A percentile compares a stretch with the other conserved stretches of the same genome.
Conservation (phyloP, 2,888 invertebrate genomes). For the Junonia oenone region DNA sequence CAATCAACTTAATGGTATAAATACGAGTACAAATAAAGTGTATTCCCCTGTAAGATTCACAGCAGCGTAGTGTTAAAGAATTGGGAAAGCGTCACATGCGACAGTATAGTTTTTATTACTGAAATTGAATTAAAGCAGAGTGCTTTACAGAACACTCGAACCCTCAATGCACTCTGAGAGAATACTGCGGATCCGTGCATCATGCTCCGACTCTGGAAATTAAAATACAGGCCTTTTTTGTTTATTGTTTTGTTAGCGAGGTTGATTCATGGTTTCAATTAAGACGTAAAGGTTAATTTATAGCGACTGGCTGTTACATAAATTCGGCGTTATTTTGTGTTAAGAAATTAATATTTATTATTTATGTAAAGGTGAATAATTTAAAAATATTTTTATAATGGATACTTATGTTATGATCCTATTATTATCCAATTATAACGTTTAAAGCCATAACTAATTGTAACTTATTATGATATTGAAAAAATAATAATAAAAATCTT, state of each 20-base stretch:
- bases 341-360: background rate
- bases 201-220: background rate
- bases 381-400: too few species aligned
- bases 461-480: too few species aligned
- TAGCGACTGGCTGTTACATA: background rate
- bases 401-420: too few species aligned
- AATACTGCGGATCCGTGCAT: slow-evolving; percentile 10
- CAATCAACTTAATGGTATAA: too few species aligned
- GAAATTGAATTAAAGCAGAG: slow-evolving; percentile 18
- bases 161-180: slow-evolving; percentile 14
- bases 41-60: background rate
- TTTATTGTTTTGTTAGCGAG: background rate
- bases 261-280: background rate
- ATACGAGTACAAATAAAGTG: background rate
- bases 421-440: too few species aligned
- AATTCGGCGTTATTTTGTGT: background rate
- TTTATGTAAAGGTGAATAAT: background rate
- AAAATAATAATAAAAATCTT: too few species aligned
- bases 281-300: background rate
- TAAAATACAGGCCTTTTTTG: background rate
- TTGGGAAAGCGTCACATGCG: background rate
- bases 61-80: background rate
- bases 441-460: too few species aligned
- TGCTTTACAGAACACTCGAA: slow-evolving; percentile 17
- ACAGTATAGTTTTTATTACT: slow-evolving; percentile 13